Percentiles rank a stretch among this genome's conserved stretches.
Evolutionary conservation across 2,113 vertebrate genomes (phyloP).

Genomic region (Mobula birostris): DNA sequence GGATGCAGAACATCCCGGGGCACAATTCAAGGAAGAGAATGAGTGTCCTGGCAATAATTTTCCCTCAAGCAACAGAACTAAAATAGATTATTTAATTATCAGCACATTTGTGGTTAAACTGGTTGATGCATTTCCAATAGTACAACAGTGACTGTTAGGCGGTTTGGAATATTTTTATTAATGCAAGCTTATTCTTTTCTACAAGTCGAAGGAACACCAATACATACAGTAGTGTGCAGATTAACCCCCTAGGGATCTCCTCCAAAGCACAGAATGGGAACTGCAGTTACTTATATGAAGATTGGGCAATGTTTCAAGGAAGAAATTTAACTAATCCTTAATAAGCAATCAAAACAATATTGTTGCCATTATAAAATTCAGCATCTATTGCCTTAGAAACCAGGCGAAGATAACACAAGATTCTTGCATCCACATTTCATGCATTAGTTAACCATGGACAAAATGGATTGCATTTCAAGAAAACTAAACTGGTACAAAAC

Average conservation of each 20-base stretch:
- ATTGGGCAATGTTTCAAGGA: neutral
- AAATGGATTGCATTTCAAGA: neutral
- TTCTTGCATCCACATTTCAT: neutral
- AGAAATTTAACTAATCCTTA: neutral
- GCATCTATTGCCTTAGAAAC: neutral
- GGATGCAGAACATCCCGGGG: neutral
- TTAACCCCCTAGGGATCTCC: neutral
- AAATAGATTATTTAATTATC: neutral
- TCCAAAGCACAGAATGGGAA: neutral
- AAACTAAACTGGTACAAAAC: too few species aligned
- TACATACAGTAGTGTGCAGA: neutral
- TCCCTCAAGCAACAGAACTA: neutral
- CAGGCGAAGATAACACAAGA: neutral
- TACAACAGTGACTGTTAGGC: neutral
- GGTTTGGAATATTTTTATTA: too few species aligned
- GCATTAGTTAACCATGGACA: neutral
- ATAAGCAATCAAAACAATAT: neutral
- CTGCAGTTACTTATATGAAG: neutral
- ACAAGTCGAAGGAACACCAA: neutral
- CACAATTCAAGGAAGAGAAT: neutral
- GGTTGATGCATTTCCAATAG: neutral
- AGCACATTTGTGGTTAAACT: neutral
- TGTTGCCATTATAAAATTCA: neutral
- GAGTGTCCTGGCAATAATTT: neutral
- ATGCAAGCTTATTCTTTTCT: too few species aligned